These are phyloP conservation scores for Rhagoletis zephyria DNA, from an alignment of 1,140 invertebrate species.

Conservation along the genomic window DNA sequence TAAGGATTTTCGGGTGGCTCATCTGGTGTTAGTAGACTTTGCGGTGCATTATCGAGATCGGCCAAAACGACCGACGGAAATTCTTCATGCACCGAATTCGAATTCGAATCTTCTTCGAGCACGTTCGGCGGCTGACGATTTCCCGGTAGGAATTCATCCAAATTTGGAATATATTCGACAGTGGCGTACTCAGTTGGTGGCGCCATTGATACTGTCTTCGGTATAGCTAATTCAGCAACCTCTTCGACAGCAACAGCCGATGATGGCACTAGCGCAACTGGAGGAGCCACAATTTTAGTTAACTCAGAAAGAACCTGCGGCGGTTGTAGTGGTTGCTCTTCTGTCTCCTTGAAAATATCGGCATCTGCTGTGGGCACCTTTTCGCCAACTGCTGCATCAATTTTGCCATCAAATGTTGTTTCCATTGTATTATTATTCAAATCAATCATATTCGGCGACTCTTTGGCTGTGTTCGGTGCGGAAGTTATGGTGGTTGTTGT, in stretches of 20 bases:
- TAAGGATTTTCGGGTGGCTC: conserved; percentile 67
- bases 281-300: not conserved
- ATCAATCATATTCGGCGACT: conserved; percentile 5
- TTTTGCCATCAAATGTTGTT: not conserved
- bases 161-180: conserved; percentile 68
- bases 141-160: conserved; percentile 57
- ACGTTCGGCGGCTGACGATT: conserved; percentile 58
- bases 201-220: not conserved
- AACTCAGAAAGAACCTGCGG: not conserved
- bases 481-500: conserved; percentile 31
- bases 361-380: not conserved
- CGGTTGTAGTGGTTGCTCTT: not conserved
- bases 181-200: conserved; percentile 68
- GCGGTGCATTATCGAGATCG: conserved; percentile 64
- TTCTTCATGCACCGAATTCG: conserved; percentile 70
- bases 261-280: not conserved
- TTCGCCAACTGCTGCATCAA: not conserved
- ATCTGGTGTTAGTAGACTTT: conserved; percentile 68
- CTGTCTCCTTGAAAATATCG: not conserved
- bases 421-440: conserved; percentile 29
- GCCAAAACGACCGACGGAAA: conserved; percentile 63
- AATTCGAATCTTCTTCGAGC: conserved; percentile 68
- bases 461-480: conserved; percentile 36
- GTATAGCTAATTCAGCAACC: not conserved
- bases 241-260: not conserved